Percentiles rank a stretch among this genome's conserved stretches.
phyloP scores from a whole-genome alignment of 2,888 invertebrate species.

The Epiblema foenella region DNA sequence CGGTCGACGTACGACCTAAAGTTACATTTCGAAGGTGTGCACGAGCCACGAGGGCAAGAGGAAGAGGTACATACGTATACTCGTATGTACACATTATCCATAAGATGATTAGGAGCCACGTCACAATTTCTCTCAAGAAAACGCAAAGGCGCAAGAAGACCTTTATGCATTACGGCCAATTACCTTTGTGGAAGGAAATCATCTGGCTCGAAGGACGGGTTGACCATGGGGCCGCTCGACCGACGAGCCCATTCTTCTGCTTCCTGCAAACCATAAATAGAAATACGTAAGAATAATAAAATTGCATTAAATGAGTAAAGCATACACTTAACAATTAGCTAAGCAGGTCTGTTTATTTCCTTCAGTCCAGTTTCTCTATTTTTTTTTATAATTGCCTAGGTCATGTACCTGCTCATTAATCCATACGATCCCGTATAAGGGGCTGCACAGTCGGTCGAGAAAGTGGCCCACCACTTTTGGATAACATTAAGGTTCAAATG shows the following conservation, averaged over 20 bases:
- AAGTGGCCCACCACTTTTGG: too few species aligned
- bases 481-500: too few species aligned
- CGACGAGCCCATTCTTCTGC: conserved; percentile 72
- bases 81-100: too few species aligned
- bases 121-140: too few species aligned
- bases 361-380: not conserved
- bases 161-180: conserved; percentile 12
- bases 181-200: conserved; percentile 78
- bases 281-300: not conserved
- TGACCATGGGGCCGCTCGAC: conserved; percentile 76
- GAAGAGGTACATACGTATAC: too few species aligned
- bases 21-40: too few species aligned
- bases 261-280: conserved; percentile 62
- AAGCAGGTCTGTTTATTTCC: not conserved
- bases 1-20: too few species aligned
- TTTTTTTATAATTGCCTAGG: not conserved
- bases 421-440: not conserved
- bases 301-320: not conserved
- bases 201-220: conserved; percentile 82
- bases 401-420: not conserved
- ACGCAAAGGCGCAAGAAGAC: not conserved
- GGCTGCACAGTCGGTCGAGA: too few species aligned
- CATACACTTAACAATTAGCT: not conserved
- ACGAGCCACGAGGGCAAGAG: too few species aligned
- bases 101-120: too few species aligned